Percentiles rank a stretch among this genome's conserved stretches.
Conservation (phyloP, 2,797 vertebrate genomes). For the Kryptopterus vitreolus region DNA sequence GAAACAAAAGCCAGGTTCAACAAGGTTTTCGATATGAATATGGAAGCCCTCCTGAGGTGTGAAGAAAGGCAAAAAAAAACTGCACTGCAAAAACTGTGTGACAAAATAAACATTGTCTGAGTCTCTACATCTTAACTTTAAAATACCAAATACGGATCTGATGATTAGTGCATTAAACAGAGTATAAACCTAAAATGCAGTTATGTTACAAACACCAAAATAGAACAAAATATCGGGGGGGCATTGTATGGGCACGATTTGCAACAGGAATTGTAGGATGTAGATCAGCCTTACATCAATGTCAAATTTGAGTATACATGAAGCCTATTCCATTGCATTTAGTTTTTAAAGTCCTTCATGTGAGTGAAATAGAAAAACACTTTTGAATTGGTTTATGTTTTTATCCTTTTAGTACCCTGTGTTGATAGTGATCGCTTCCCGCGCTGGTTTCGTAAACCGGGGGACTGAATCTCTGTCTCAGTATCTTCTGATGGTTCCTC, state of each 20-base stretch:
- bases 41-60: conserved; percentile 46
- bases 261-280: conserved; percentile 50
- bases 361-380: conserved; percentile 58
- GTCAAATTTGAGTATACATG: conserved; percentile 56
- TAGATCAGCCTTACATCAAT: conserved; percentile 56
- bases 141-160: conserved; percentile 56
- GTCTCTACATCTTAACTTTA: conserved; percentile 53
- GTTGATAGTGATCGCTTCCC: conserved; percentile 86
- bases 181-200: conserved; percentile 68
- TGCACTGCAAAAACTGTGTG: conserved; percentile 53
- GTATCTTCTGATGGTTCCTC: conserved; percentile 86
- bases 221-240: conserved; percentile 62
- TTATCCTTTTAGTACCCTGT: conserved; percentile 73
- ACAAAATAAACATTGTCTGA: conserved; percentile 54
- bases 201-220: conserved; percentile 77
- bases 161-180: conserved; percentile 71
- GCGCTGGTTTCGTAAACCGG: conserved; percentile 79
- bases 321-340: conserved; percentile 48
- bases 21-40: conserved; percentile 54
- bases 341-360: conserved; percentile 33
- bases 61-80: conserved; percentile 57
- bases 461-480: conserved; percentile 81
- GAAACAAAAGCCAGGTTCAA: conserved; percentile 76
- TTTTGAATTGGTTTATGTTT: conserved; percentile 67
- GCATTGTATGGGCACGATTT: conserved; percentile 72